Conservation (phyloP, 2,888 invertebrate genomes). For the Aphodius granarius region DNA sequence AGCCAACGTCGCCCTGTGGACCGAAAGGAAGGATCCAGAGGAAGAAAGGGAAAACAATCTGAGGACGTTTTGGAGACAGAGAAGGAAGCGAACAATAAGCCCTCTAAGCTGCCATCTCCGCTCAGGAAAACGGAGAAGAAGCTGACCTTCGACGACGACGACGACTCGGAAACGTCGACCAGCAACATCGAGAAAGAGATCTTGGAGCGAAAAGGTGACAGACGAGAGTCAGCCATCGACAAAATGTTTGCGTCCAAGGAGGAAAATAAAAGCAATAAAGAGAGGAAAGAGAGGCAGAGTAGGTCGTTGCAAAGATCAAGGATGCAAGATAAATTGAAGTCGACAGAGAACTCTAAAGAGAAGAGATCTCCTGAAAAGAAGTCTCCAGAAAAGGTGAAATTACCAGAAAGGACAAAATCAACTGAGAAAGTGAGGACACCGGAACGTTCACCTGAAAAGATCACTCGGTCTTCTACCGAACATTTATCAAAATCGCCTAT, state of each 20-base stretch:
- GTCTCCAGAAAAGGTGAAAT: slow-evolving; percentile 17
- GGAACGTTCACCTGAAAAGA: slow-evolving; percentile 22
- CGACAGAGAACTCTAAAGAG: slow-evolving; percentile 1
- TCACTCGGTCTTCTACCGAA: slow-evolving; percentile 2
- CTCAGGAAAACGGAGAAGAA: slow-evolving; percentile 66
- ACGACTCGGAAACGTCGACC: slow-evolving; percentile 31
- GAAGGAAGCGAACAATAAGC: slow-evolving; percentile 55
- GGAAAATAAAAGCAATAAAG: slow-evolving; percentile 27
- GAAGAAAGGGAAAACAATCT: slow-evolving; percentile 54
- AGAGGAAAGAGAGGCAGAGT: slow-evolving; percentile 41
- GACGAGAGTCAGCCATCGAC: slow-evolving; percentile 57
- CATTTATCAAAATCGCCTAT: slow-evolving; percentile 10
- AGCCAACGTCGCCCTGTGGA: slow-evolving; percentile 57
- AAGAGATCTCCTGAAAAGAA: not conserved
- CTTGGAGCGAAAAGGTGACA: slow-evolving; percentile 49
- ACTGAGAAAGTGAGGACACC: slow-evolving; percentile 36
- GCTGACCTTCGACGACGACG: slow-evolving; percentile 50
- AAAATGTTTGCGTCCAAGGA: slow-evolving; percentile 55
- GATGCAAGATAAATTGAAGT: slow-evolving; percentile 33
- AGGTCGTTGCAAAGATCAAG: slow-evolving; percentile 35
- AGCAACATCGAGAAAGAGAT: slow-evolving; percentile 52
- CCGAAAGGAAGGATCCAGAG: slow-evolving; percentile 44
- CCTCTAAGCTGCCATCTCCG: slow-evolving; percentile 64
- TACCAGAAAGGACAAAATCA: slow-evolving; percentile 18
- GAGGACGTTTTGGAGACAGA: slow-evolving; percentile 41